Base-by-base conservation (phyloP, 64 coral and sea anemone species). In the Stichodactyla helianthus region DNA sequence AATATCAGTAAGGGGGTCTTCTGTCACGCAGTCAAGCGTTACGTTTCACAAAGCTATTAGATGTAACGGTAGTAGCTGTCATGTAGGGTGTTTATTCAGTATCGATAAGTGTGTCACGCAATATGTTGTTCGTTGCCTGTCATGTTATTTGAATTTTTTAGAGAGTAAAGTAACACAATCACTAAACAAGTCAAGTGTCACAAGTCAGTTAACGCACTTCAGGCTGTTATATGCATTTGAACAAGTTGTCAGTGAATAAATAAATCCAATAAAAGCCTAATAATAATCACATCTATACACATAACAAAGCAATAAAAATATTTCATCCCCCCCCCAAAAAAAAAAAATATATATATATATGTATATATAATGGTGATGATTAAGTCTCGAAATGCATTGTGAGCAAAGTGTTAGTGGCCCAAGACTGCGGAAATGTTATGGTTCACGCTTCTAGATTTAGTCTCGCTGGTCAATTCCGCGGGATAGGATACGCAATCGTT, bases 191-290 rank as follows among this genome's bases (percentile, higher is more conserved):
- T 60, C 65, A 70, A 44, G 35, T 2, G 65, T 71, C 68, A 74
- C 68, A 74, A 8, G n/a, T 68, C 63, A 68, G 63, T n/a, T 74
- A n/a, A 74, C 68, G 68, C 68, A 74, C 68, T 74, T 74, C 7
- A 74, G 25, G 1, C 25, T 31, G 7, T n/a, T 31, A 14, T 58
- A 44, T 44, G 4, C 55, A 58, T 58, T 58, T 58, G 55, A 74
- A 74, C 23, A 74, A 13, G 68, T 27, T 74, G 68, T 74, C 68
- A 27, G 68, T 74, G 35, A 44, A 59, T 59, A 31, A 74, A 74
- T 11, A 74, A 74, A 74, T 27, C 68, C 68, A 28, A 10, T 74
- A 74, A 26, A 74, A 68, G 23, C n/a, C 22, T 74, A 23, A 74
- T 74, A 74, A 74, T 44, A 74, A 27, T 12, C n/a, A n/a, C n/a